Evolutionary conservation across 2,797 vertebrate genomes (phyloP).

Genomic region (Enteromius viviparus): DNA sequence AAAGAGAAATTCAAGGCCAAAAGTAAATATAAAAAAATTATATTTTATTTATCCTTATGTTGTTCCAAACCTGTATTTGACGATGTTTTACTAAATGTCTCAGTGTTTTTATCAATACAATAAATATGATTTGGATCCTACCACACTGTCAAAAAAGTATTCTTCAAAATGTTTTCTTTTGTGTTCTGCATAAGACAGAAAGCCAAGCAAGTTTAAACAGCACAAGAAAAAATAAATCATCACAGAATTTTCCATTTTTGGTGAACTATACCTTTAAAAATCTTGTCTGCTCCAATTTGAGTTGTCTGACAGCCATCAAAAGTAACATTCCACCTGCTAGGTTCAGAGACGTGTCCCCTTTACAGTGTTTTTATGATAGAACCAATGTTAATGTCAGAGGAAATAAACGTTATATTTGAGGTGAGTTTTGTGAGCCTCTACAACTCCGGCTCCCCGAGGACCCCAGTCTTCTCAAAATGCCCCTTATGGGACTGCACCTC

Average conservation of each 20-base stretch:
- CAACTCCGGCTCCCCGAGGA: conserved; percentile 16
- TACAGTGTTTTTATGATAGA: conserved; percentile 46
- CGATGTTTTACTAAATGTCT: not conserved
- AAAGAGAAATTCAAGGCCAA: not conserved
- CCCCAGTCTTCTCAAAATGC: conserved; percentile 31
- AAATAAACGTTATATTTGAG: conserved; percentile 50
- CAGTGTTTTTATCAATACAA: not conserved
- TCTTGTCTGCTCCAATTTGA: conserved; percentile 42
- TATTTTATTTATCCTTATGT: not conserved
- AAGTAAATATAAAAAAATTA: not conserved
- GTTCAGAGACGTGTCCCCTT: conserved; percentile 37
- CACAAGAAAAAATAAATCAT: not conserved
- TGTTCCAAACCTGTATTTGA: not conserved
- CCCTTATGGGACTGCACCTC: conserved; percentile 50
- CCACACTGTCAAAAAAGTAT: not conserved
- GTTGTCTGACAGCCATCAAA: conserved; percentile 42
- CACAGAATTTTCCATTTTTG: not conserved
- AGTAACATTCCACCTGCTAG: conserved; percentile 7
- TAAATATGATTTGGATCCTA: not conserved
- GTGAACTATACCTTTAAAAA: not conserved
- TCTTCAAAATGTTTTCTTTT: not conserved
- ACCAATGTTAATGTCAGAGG: conserved; percentile 58
- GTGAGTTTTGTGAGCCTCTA: conserved; percentile 31
- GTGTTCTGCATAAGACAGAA: not conserved
- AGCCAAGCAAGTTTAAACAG: not conserved